Percentiles rank a stretch among this genome's conserved stretches.
Evolutionary conservation across 2,888 invertebrate genomes (phyloP).

Genomic region (Cotesia congregata): DNA sequence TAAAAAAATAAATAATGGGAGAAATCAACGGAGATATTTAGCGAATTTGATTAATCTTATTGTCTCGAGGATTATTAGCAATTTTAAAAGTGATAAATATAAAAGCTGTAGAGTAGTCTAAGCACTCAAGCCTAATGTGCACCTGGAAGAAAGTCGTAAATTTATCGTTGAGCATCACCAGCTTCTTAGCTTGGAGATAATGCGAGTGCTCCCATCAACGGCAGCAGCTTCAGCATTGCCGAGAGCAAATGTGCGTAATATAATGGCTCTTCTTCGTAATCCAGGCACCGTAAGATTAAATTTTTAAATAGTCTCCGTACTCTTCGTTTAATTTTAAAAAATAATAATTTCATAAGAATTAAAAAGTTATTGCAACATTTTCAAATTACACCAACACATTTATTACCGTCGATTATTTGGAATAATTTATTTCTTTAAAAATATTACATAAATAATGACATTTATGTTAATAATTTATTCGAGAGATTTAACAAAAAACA

Average conservation of each 20-base stretch:
- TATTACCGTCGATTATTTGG: neutral
- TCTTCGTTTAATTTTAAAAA: neutral
- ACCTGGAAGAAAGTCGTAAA: constrained; percentile 57
- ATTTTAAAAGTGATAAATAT: constrained; percentile 17
- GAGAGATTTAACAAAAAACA: neutral
- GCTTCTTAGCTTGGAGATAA: constrained; percentile 55
- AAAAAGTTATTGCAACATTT: neutral
- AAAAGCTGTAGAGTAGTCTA: constrained; percentile 17
- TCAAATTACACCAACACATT: neutral
- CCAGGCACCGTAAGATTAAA: constrained; percentile 22
- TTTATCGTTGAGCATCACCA: constrained; percentile 59
- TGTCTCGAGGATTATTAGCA: neutral
- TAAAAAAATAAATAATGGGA: constrained; percentile 12
- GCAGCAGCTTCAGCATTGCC: constrained; percentile 28
- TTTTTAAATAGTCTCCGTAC: neutral
- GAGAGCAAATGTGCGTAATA: constrained; percentile 33
- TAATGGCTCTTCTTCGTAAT: constrained; percentile 20
- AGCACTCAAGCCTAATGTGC: constrained; percentile 48
- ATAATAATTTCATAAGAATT: neutral
- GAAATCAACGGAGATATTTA: neutral
- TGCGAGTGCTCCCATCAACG: constrained; percentile 42
- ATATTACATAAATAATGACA: neutral
- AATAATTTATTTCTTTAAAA: neutral
- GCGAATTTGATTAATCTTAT: constrained; percentile 2
- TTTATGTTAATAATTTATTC: neutral